These are phyloP conservation scores for Accipiter cooperii DNA, from an alignment of 2,113 vertebrate genomes.

Conservation along the genomic window DNA sequence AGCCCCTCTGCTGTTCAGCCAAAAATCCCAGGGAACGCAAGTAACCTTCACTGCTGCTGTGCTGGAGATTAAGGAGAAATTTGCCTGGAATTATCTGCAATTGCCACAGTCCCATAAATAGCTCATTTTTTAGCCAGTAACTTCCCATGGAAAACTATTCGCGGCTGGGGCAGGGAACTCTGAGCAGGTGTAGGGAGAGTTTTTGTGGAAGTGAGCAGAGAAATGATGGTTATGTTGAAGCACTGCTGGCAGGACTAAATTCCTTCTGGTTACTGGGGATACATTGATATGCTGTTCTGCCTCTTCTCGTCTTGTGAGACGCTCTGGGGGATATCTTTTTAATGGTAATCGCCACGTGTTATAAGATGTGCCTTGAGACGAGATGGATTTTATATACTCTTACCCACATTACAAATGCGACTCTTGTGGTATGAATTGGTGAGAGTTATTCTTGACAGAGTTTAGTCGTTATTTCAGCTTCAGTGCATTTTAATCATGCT, in stretches of 20 bases:
- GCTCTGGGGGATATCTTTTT: conserved; percentile 13
- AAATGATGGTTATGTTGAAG: neutral
- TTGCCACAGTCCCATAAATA: neutral
- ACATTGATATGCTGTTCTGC: neutral
- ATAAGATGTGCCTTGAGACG: conserved; percentile 14
- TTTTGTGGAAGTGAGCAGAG: neutral
- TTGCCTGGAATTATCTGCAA: neutral
- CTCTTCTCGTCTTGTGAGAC: neutral
- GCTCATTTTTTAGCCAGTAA: neutral
- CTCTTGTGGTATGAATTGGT: neutral
- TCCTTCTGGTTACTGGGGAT: neutral
- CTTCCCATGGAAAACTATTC: neutral
- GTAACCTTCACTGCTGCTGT: neutral
- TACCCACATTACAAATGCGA: conserved; percentile 13
- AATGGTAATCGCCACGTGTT: neutral
- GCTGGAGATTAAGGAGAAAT: neutral
- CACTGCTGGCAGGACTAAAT: neutral
- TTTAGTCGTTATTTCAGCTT: conserved; percentile 60
- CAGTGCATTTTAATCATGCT: conserved; percentile 65
- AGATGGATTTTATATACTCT: conserved; percentile 34
- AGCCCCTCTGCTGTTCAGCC: neutral
- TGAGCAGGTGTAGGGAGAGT: neutral
- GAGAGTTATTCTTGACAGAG: conserved; percentile 27
- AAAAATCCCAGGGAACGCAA: neutral
- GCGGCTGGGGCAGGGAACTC: neutral